Conservation (phyloP, 2,113 vertebrate genomes). For the Todiramphus chloris region DNA sequence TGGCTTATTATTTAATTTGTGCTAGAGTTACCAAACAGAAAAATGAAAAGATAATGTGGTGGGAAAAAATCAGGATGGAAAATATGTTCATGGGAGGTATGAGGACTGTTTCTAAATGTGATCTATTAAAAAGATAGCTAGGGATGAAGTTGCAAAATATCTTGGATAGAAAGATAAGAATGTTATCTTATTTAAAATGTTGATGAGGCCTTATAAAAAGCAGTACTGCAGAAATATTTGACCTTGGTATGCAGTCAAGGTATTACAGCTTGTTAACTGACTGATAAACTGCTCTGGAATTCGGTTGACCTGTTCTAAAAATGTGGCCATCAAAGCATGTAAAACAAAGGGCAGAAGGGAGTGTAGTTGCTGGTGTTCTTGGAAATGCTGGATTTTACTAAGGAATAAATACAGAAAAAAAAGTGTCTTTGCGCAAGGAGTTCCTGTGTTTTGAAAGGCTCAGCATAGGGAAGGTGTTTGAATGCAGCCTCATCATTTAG, state of each 20-base stretch:
- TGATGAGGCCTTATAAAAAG: conserved; percentile 42
- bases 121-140: not conserved
- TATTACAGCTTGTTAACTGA: conserved; percentile 37
- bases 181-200: conserved; percentile 26
- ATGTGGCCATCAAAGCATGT: not conserved
- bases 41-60: not conserved
- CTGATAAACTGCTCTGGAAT: conserved; percentile 61
- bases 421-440: not conserved
- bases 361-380: not conserved
- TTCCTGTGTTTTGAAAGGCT: not conserved
- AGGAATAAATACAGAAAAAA: not conserved
- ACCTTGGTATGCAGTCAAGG: conserved; percentile 51
- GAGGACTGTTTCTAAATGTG: not conserved
- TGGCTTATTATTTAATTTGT: not conserved
- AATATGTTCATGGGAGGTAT: not conserved
- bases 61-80: not conserved
- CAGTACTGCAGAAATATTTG: conserved; percentile 46
- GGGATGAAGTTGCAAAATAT: conserved; percentile 21
- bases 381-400: not conserved
- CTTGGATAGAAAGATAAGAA: conserved; percentile 14
- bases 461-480: not conserved
- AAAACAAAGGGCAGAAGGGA: conserved; percentile 20
- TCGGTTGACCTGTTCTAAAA: conserved; percentile 39
- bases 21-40: not conserved
- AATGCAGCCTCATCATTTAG: not conserved